phyloP scores from a whole-genome alignment of 1,140 invertebrate species.

The Neuroterus valhalla region DNA sequence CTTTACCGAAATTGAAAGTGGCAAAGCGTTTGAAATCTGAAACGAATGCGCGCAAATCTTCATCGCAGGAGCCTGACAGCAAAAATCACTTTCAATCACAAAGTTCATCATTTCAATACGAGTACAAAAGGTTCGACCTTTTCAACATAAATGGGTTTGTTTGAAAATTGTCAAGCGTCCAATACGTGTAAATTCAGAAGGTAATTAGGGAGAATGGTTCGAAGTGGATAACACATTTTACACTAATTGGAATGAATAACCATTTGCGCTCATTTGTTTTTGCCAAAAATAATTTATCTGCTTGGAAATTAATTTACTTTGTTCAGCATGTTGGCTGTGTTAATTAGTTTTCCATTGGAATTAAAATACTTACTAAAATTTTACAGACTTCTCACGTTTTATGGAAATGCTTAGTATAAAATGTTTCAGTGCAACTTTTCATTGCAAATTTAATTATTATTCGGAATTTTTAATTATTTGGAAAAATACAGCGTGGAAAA shows the following conservation, averaged over 20 bases:
- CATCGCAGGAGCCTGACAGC: conserved; percentile 44
- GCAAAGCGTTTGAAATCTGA: conserved; percentile 89
- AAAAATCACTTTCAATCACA: neutral
- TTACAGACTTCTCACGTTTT: too few species aligned
- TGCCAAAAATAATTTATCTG: too few species aligned
- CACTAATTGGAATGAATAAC: neutral
- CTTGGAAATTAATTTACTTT: too few species aligned
- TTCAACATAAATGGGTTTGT: conserved; percentile 6
- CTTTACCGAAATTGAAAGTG: conserved; percentile 81
- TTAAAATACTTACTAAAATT: too few species aligned
- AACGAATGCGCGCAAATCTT: conserved; percentile 76
- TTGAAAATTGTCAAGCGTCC: neutral
- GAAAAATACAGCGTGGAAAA: too few species aligned
- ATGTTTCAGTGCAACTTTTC: too few species aligned
- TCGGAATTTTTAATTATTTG: too few species aligned
- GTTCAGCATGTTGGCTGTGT: too few species aligned
- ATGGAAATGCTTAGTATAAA: too few species aligned
- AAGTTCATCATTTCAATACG: neutral
- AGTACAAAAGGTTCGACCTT: neutral
- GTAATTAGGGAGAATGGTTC: neutral
- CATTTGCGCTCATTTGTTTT: too few species aligned
- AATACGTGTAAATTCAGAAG: neutral
- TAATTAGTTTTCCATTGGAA: too few species aligned
- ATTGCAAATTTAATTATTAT: too few species aligned
- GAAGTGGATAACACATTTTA: neutral